Evolutionary conservation across 2,113 vertebrate species (phyloP), one percentile per base, ranked within the genome.

Genomic region (Vulpes ferrilata): DNA sequence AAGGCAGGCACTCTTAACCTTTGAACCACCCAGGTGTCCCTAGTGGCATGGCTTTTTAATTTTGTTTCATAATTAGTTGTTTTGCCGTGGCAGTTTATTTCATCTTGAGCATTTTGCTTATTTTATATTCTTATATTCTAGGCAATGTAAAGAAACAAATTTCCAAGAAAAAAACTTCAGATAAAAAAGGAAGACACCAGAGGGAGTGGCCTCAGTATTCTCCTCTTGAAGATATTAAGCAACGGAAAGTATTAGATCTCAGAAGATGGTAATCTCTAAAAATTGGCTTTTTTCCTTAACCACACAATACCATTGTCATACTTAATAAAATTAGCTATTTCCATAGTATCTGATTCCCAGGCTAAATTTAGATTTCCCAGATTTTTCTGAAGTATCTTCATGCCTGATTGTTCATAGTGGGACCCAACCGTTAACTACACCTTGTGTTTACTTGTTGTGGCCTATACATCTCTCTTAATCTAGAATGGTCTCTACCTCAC

Each of bases 211-310:
- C 99, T 74, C 98, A 99, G 60, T 99, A 98, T 53, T 99, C 99
- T 55, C 98, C 99, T 32, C 98, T 99, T 86, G 99, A 99, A 96
- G 99, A 99, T 0, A 99, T 99, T 96, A 99, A 99, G 93, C 99
- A 99, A 97, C 99, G 99, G 51, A 99, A 99, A 99, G 99, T 99
- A 43, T 98, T 99, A 57, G 99, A 99, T 98, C 99, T 99, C 88
- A 98, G 99, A 43, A 99, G 99, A 99, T 99, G 99, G 99, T 99
- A 99, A 30, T 53, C 27, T 53, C 59, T 94, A 76, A 82, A 93
- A 93, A 13, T 2, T 51, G 67, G 53, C 30, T 57, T 48, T 69
- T 51, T 74, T 7, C 23, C 38, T 30, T 62, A 65, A 27, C 30
- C 27, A 85, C 19, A 85, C n/a, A 67, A 17, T 62, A 82, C 60